phyloP scores from a whole-genome alignment of 1,140 invertebrate genomes.

The Drosophila novamexicana region DNA sequence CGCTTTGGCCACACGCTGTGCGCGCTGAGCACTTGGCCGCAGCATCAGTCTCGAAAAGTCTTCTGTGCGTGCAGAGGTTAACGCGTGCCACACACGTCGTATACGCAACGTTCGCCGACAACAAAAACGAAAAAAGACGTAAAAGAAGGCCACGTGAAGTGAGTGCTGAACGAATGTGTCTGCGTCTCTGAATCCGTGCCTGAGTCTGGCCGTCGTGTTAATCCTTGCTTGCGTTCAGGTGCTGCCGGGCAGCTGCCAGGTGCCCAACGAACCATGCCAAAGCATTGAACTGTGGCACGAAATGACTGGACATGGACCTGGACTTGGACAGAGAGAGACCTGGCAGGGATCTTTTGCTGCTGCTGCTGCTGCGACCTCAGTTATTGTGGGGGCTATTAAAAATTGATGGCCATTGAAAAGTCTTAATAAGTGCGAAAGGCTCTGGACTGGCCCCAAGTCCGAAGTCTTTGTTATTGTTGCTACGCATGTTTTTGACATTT shows the following conservation, averaged over 20 bases:
- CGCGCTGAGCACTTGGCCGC: conserved; percentile 30
- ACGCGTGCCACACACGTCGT: conserved; percentile 71
- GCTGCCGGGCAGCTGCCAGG: conserved; percentile 42
- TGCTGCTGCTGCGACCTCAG: conserved; percentile 15
- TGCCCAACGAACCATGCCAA: conserved; percentile 65
- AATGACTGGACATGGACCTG: conserved; percentile 45
- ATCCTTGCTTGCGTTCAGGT: conserved; percentile 36
- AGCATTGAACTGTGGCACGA: conserved; percentile 71
- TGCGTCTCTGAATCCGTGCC: neutral
- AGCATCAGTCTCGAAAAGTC: conserved; percentile 77
- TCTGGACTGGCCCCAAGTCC: conserved; percentile 9
- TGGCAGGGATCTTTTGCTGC: conserved; percentile 2
- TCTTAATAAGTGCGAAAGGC: conserved; percentile 66
- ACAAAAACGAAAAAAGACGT: conserved; percentile 59
- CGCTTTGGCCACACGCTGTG: conserved; percentile 40
- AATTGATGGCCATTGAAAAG: conserved; percentile 75
- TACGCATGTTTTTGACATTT: conserved; percentile 71
- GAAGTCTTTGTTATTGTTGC: conserved; percentile 42
- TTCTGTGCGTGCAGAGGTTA: conserved; percentile 81
- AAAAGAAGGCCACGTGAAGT: conserved; percentile 55
- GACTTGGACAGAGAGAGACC: neutral
- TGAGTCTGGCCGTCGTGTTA: conserved; percentile 13
- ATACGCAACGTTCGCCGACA: conserved; percentile 58
- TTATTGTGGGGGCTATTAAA: conserved; percentile 41
- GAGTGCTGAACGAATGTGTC: conserved; percentile 33